Base-by-base conservation (phyloP, 1,140 invertebrate species). In the Heliconius eleuchia region DNA sequence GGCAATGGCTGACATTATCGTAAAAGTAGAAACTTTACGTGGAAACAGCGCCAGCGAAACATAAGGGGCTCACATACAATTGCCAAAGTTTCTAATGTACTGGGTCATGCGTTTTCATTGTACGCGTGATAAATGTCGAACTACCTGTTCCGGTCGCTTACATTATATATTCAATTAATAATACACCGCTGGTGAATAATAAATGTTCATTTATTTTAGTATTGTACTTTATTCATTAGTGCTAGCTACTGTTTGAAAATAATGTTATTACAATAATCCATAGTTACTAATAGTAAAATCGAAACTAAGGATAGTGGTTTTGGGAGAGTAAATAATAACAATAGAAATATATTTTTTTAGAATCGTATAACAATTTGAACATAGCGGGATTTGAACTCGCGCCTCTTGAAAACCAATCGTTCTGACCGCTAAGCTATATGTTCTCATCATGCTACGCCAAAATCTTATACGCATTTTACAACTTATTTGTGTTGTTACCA, bases 1-100 rank as follows among this genome's bases (percentile, higher is more conserved):
- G 90, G 92, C 91, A 92, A 94, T 90, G 92, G 89, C 91, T 92
- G 91, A 91, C 91, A 94, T 94, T 93, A 94, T 92, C 92, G 92
- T 94, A 94, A 94, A 94, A 94, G 92, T 91, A 83, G 91, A 84
- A 92, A 94, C 91, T 94, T 93, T 92, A 88, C 87, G 88, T 92
- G 88, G 89, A 87, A 90, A 92, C 88, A 90, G 90, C 91, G 87
- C 86, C 86, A 80, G 79, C 91, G 88, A 92, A 94, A 94, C 92
- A 94, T 93, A 93, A 93, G 92, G 91, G 91, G 91, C 89, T 91
- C 90, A 87, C 86, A 88, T 92, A 92, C 92, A 87, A 94, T 94
- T 94, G 92, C 90, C 89, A 86, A 92, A 94, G 86, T 94, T 94
- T 92, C 83, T 92, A 90, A 91, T 90, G 89, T 92, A 94, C 89